These are phyloP conservation scores for Melanotus villosus DNA, from an alignment of 2,888 invertebrate species.

Conservation along the genomic window DNA sequence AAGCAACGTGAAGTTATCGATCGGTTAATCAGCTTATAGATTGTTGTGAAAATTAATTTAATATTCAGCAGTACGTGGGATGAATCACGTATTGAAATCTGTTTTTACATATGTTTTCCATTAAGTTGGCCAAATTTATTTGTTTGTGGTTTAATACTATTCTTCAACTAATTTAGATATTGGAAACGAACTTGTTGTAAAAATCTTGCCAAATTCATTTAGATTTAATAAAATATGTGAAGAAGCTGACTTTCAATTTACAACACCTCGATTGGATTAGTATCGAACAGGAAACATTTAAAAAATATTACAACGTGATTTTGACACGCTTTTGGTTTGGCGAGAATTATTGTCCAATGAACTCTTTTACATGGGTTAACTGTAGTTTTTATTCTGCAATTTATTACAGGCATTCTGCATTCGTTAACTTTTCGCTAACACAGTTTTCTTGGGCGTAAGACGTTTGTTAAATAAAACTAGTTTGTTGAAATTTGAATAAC, in stretches of 20 bases:
- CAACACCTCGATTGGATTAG: too few relatives aligned
- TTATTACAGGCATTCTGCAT: background rate
- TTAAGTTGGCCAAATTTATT: conserved; percentile 16
- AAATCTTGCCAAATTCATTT: too few relatives aligned
- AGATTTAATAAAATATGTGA: too few relatives aligned
- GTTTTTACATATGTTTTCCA: conserved; percentile 20
- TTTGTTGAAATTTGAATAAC: too few relatives aligned
- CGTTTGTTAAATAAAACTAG: too few relatives aligned
- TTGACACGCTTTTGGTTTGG: background rate
- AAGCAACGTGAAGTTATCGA: background rate
- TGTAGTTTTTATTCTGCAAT: background rate
- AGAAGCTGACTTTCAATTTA: too few relatives aligned
- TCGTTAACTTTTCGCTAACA: background rate
- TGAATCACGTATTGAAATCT: conserved; percentile 10
- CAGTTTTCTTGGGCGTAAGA: background rate
- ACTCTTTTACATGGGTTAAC: background rate
- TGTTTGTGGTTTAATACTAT: background rate
- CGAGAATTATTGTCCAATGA: background rate
- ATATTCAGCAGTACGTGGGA: conserved; percentile 1
- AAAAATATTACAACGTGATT: background rate
- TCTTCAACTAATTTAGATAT: background rate
- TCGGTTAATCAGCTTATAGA: background rate
- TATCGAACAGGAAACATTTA: background rate
- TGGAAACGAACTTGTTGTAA: background rate
- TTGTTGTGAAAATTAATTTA: background rate